phyloP scores from a whole-genome alignment of 2,888 invertebrate genomes.

The Aethes cnicana region DNA sequence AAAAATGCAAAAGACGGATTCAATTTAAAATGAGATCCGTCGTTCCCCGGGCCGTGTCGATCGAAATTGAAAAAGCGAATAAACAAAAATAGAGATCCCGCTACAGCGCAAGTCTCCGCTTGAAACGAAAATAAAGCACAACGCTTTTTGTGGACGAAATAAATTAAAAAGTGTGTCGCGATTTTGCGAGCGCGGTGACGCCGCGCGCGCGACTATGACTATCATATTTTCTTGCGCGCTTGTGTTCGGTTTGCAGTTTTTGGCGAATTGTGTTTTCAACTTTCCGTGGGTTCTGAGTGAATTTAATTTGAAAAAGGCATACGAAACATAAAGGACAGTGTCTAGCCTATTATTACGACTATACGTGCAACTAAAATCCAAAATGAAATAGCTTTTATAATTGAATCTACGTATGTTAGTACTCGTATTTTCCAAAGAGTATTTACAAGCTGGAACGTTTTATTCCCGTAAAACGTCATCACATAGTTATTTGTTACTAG shows the following conservation, averaged over 20 bases:
- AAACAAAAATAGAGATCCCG: slow-evolving; percentile 82
- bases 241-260: slow-evolving; percentile 15
- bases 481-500: too few relatives aligned
- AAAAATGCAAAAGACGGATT: slow-evolving; percentile 74
- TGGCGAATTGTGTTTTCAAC: neutral
- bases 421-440: too few relatives aligned
- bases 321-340: too few relatives aligned
- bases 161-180: slow-evolving; percentile 81
- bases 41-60: slow-evolving; percentile 75
- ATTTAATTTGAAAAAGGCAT: too few relatives aligned
- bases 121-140: slow-evolving; percentile 80
- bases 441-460: too few relatives aligned
- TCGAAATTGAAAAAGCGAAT: slow-evolving; percentile 80
- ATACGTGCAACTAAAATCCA: too few relatives aligned
- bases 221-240: slow-evolving; percentile 45
- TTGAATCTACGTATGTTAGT: too few relatives aligned
- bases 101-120: slow-evolving; percentile 81
- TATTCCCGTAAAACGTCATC: too few relatives aligned
- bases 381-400: too few relatives aligned
- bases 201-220: slow-evolving; percentile 47
- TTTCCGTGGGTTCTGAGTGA: too few relatives aligned
- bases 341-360: too few relatives aligned
- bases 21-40: slow-evolving; percentile 80
- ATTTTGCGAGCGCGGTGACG: slow-evolving; percentile 63
- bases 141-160: slow-evolving; percentile 81